Evolutionary conservation across 2,888 invertebrate genomes (phyloP), one percentile per base, ranked within the genome.

Genomic region (Frankliniella fusca): DNA sequence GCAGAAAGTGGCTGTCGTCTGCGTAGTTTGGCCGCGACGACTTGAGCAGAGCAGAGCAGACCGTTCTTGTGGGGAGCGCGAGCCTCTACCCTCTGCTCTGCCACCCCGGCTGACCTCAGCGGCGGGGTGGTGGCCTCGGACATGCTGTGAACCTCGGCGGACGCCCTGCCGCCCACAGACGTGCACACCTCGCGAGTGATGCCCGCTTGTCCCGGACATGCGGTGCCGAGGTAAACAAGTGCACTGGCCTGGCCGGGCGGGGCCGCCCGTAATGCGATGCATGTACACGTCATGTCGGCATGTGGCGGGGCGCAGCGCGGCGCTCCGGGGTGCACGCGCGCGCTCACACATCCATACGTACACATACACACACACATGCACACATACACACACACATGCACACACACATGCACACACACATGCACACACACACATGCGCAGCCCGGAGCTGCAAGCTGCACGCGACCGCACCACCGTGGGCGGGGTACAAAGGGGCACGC

Each of bases 171-270:
- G 38, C 38, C 38, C 38, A 38, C 38, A 38, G 38, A 23, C 70
- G 70, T 10, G 9, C 70, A 76, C 70, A 76, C 70, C 27, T 12
- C 12, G 70, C 27, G 70, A 27, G 38, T 38, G 38, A 38, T 38
- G 38, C 38, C 38, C 38, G 70, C 23, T 10, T 76, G 70, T 76
- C 70, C 23, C 70, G 27, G 70, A 27, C 70, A 76, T 76, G 70
- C 70, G 70, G 70, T 76, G 70, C 70, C 70, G 70, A 76, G 70
- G 70, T 76, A 76, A 76, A 76, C 70, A 76, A 76, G 70, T 76
- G 70, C 70, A 76, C 70, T 27, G 12, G 38, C 38, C 70, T 23
- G 61, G 54, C 54, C 54, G 18, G n/a, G 12, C 61, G 18, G 61
- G 61, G 18, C 12, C 18, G 54, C 54, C 3, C 54, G 54, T 18